Conservation (phyloP, 2,113 vertebrate species). For the Climacteris rufus region DNA sequence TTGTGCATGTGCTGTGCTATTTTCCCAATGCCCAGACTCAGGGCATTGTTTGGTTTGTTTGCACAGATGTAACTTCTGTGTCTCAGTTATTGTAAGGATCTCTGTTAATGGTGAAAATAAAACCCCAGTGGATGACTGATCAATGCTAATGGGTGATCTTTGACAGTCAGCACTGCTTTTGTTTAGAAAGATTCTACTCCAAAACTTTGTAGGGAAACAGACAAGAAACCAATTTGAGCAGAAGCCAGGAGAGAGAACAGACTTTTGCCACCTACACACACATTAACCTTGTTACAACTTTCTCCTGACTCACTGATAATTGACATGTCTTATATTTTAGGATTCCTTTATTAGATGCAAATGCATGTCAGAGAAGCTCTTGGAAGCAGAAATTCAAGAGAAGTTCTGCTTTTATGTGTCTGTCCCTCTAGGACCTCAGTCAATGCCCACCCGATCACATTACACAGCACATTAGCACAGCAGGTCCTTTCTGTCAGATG, state of each 20-base stretch:
- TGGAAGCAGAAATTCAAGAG: not conserved
- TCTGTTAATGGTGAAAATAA: not conserved
- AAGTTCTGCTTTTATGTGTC: not conserved
- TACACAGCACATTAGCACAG: not conserved
- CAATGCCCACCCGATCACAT: not conserved
- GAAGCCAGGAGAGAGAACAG: not conserved
- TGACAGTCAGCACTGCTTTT: not conserved
- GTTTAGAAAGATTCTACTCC: not conserved
- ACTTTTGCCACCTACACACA: not conserved
- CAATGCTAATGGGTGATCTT: not conserved
- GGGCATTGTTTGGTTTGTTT: not conserved
- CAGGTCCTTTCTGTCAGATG: not conserved
- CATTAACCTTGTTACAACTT: not conserved
- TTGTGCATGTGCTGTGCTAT: not conserved
- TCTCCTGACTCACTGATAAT: not conserved
- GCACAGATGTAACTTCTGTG: not conserved
- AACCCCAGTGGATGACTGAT: not conserved
- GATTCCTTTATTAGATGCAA: not conserved
- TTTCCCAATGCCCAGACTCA: not conserved
- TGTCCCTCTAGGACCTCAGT: not conserved
- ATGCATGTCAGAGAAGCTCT: not conserved
- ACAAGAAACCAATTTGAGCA: not conserved
- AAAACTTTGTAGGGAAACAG: not conserved
- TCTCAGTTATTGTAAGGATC: not conserved
- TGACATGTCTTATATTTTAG: not conserved